phyloP scores from a whole-genome alignment of 2,113 vertebrate genomes.

The Alexandromys fortis region DNA sequence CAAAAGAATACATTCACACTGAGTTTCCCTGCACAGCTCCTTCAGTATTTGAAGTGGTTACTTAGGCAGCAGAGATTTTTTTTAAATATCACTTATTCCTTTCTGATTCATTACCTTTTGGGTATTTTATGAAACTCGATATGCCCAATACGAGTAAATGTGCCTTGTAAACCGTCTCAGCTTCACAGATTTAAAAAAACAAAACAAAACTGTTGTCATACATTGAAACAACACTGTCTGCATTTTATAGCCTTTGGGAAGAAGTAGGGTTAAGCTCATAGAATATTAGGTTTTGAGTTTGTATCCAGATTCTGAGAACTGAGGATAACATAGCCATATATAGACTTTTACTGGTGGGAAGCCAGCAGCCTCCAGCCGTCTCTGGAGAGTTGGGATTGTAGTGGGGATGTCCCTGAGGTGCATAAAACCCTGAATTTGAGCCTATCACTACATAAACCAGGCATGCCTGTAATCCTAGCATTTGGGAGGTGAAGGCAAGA shows the following conservation, averaged over 20 bases:
- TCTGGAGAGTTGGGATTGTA: not conserved
- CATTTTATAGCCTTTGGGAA: conserved; percentile 32
- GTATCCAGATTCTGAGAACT: not conserved
- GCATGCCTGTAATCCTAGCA: not conserved
- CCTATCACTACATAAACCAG: not conserved
- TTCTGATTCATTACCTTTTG: conserved; percentile 19
- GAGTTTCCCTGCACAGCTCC: not conserved
- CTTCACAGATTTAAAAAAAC: not conserved
- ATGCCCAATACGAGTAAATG: not conserved
- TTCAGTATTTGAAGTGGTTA: not conserved
- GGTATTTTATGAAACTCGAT: conserved; percentile 15
- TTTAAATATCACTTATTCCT: not conserved
- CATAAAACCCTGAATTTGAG: not conserved
- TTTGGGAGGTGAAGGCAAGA: not conserved
- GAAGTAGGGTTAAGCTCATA: not conserved
- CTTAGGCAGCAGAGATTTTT: not conserved
- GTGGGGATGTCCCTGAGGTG: not conserved
- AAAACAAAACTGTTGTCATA: not conserved
- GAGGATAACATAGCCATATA: not conserved
- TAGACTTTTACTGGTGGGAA: not conserved
- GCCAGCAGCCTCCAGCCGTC: not conserved
- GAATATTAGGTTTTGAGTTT: conserved; percentile 44
- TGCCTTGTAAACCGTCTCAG: not conserved
- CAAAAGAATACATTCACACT: not conserved
- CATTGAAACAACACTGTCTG: not conserved